Base-by-base conservation (phyloP, 2,113 vertebrate genomes). In the Engraulis encrasicolus region DNA sequence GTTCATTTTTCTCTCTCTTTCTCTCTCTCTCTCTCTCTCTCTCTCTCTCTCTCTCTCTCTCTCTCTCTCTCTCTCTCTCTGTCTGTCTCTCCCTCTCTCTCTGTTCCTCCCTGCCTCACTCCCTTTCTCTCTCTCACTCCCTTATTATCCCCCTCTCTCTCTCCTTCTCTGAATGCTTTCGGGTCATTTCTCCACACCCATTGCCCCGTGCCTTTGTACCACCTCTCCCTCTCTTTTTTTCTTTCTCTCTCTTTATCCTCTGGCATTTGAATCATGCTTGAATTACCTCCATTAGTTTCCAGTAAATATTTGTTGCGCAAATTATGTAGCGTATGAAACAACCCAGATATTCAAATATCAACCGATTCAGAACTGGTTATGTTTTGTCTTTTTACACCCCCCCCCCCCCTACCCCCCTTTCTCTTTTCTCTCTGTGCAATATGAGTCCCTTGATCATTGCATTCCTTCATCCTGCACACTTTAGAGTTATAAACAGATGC, bases 151-250 rank as follows among this genome's bases (percentile, higher is more conserved):
- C 40, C 9, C 40, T 9, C 40, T 45, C 3, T 45, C 40, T 45
- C 40, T 45, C 40, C 9, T 45, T 45, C 40, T 45, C 40, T 9
- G 40, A 45, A 45, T 45, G 40, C 40, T 45, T 45, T 45, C 9
- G 40, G 40, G 40, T 45, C 40, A 45, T 45, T 45, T 80, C 45
- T 45, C 52, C 52, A 83, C 50, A 77, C 61, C 79, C 52, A 52
- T 54, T 80, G 31, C 9, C 48, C 11, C 50, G 14, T 36, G 71
- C 84, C 79, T 88, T 83, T 85, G 91, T 91, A 89, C 90, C 48
- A 78, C 77, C 91, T 92, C 92, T 90, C 45, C 19, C 38, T 14
- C 0, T 27, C 82, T 38, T n/a, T n/a, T n/a, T n/a, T n/a, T n/a
- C n/a, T n/a, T n/a, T n/a, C n/a, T 90, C 45, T 27, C 38, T 14